phyloP scores from a whole-genome alignment of 2,888 invertebrate species.

The Ceriagrion tenellum region DNA sequence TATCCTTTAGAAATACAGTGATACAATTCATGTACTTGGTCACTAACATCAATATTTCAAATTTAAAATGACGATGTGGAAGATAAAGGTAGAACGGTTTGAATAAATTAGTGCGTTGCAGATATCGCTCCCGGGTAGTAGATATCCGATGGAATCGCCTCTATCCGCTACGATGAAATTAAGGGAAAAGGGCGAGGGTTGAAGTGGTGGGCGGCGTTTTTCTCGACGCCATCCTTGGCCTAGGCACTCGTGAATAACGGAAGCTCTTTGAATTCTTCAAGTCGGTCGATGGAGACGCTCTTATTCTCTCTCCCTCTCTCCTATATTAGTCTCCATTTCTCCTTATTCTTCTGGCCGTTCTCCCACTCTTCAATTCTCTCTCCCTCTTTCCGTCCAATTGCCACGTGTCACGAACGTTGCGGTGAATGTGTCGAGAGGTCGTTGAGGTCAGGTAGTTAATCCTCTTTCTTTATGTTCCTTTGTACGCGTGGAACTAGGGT shows the following conservation, averaged over 20 bases:
- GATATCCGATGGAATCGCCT: too few species aligned
- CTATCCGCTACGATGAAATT: not conserved
- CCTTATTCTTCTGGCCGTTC: too few species aligned
- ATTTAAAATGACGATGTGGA: too few species aligned
- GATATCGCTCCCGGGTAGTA: too few species aligned
- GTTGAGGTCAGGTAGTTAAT: not conserved
- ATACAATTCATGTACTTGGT: too few species aligned
- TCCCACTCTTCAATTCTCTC: too few species aligned
- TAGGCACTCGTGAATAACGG: not conserved
- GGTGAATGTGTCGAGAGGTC: not conserved
- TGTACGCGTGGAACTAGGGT: too few species aligned
- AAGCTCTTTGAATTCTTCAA: conserved; percentile 18
- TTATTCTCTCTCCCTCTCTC: not conserved
- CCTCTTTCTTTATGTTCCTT: not conserved
- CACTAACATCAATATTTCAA: too few species aligned
- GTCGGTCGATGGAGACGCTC: not conserved
- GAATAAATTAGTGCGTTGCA: too few species aligned
- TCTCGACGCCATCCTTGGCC: not conserved
- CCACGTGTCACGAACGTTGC: not conserved
- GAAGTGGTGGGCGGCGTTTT: not conserved
- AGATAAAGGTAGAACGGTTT: too few species aligned
- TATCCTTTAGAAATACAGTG: too few species aligned
- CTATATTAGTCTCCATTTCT: not conserved
- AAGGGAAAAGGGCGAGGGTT: not conserved
- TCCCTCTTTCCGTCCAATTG: not conserved